Percentiles rank a stretch among this genome's conserved stretches.
Conservation (phyloP, 2,113 vertebrate genomes). For the Uria aalge region DNA sequence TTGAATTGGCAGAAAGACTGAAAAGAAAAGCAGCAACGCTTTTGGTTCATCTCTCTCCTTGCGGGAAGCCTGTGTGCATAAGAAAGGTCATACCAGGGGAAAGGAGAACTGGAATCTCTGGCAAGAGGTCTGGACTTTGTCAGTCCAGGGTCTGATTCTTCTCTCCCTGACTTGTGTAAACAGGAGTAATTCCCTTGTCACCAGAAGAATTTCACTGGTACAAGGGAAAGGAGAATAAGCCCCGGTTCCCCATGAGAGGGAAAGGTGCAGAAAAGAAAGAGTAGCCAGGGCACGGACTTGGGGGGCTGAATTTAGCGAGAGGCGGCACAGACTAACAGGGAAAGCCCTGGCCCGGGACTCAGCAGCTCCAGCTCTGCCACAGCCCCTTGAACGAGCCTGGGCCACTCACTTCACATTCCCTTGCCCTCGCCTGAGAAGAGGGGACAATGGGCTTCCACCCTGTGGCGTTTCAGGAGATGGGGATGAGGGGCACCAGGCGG, state of each 20-base stretch:
- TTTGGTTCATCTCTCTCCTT: neutral
- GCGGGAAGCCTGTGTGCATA: neutral
- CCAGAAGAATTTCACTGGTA: neutral
- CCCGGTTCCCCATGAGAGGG: neutral
- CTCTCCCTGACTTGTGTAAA: conserved; percentile 51
- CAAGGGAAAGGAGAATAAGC: neutral
- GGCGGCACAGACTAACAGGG: neutral
- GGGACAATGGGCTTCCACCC: accelerated
- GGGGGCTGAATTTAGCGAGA: neutral
- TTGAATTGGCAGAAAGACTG: neutral
- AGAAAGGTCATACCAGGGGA: conserved; percentile 34
- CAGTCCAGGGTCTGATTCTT: conserved; percentile 34
- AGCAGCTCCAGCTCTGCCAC: neutral
- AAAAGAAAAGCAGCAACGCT: neutral
- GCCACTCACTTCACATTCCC: neutral
- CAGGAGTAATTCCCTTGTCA: conserved; percentile 4
- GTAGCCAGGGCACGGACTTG: neutral
- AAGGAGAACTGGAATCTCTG: conserved; percentile 37
- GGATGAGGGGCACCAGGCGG: neutral
- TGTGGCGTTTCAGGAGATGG: neutral
- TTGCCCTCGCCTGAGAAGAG: accelerated
- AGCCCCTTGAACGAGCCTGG: neutral
- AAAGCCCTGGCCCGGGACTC: neutral
- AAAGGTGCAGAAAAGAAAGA: neutral
- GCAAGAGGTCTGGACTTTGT: conserved; percentile 43